phyloP scores from a whole-genome alignment of 2,113 vertebrate genomes.

The Caracal caracal region DNA sequence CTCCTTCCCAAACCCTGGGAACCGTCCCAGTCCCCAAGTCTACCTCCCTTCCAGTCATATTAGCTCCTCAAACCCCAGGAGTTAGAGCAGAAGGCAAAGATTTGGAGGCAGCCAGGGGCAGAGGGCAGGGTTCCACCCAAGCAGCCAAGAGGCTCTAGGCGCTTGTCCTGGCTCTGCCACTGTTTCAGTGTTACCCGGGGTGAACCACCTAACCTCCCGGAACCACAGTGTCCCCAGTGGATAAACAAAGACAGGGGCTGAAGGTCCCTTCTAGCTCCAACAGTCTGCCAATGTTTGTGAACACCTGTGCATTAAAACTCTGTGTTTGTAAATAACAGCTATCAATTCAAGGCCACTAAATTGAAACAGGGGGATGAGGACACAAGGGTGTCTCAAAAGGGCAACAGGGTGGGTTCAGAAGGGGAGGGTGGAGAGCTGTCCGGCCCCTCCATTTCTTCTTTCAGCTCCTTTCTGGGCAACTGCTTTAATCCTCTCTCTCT shows the following conservation, averaged over 20 bases:
- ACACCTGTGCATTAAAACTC: background rate
- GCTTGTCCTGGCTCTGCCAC: background rate
- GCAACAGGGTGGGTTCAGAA: background rate
- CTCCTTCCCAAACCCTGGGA: conserved; percentile 32
- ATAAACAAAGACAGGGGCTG: background rate
- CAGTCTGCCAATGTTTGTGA: background rate
- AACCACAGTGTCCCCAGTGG: fast-evolving
- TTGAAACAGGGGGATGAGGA: background rate
- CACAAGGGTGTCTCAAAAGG: background rate
- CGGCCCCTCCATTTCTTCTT: background rate
- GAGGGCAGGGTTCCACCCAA: background rate
- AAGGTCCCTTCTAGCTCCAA: background rate
- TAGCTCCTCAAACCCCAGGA: background rate
- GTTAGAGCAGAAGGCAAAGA: background rate
- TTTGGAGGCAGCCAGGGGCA: background rate
- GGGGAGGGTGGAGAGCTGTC: background rate
- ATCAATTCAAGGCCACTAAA: background rate
- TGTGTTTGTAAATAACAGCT: background rate
- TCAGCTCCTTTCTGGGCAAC: background rate
- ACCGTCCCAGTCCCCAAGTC: background rate
- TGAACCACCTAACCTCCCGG: background rate
- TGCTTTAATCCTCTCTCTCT: background rate
- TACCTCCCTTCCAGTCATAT: background rate
- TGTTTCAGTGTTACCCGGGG: background rate
- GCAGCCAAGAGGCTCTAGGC: background rate